Evolutionary conservation across 1,140 invertebrate genomes (phyloP).

Genomic region (Drosophila ambigua): DNA sequence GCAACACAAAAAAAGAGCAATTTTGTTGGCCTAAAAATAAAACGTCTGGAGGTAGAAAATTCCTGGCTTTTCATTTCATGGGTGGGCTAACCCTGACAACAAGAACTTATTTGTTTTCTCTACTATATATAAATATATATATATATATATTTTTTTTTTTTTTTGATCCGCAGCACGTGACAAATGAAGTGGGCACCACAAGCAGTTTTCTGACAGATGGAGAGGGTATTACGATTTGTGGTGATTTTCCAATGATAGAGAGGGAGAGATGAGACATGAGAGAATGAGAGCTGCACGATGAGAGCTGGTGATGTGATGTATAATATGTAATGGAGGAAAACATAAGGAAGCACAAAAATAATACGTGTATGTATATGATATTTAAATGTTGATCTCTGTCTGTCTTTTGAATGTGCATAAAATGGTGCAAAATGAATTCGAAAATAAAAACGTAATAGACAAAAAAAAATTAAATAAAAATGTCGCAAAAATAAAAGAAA

Average conservation of each 20-base stretch:
- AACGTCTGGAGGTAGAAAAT: constrained; percentile 36
- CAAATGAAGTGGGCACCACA: constrained; percentile 31
- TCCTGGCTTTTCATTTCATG: constrained; percentile 11
- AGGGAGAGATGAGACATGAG: constrained; percentile 31
- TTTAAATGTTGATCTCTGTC: constrained; percentile 28
- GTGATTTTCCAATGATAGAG: constrained; percentile 32
- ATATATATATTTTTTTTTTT: constrained; percentile 12
- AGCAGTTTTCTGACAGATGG: constrained; percentile 6
- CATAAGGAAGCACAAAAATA: constrained; percentile 55
- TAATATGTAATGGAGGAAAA: constrained; percentile 20
- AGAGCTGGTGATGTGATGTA: constrained; percentile 18
- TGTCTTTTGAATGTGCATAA: constrained; percentile 31
- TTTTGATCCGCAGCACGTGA: constrained; percentile 63
- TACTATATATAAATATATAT: constrained; percentile 10
- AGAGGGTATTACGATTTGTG: constrained; percentile 18
- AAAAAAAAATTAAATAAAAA: constrained; percentile 20
- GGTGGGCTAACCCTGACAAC: constrained; percentile 72
- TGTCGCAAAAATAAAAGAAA: constrained; percentile 42
- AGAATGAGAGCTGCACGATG: constrained; percentile 60
- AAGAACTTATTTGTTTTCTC: constrained; percentile 68
- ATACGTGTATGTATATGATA: constrained; percentile 33
- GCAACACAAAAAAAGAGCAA: constrained; percentile 6
- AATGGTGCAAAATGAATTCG: constrained; percentile 70
- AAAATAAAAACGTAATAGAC: constrained; percentile 74
- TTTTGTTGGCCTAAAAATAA: constrained; percentile 28